Evolutionary conservation across 2,113 vertebrate genomes (phyloP).

Genomic region (Erpornis zantholeuca): DNA sequence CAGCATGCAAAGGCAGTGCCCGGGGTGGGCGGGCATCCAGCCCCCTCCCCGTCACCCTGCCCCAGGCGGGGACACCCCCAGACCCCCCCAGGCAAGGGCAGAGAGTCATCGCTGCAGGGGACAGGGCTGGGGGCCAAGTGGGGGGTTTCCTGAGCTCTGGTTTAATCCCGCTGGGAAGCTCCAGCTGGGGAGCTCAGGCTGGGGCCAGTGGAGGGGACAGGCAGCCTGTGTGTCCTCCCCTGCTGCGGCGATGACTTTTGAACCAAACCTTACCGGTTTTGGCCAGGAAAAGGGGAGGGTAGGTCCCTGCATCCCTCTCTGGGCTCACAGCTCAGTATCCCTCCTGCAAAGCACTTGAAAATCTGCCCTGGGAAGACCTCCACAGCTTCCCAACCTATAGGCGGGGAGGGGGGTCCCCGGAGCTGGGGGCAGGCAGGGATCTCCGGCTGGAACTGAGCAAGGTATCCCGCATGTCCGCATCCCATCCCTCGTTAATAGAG

Average conservation of each 20-base stretch:
- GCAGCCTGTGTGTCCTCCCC: neutral
- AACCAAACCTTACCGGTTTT: neutral
- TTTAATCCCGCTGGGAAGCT: slow-evolving; percentile 34
- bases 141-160: neutral
- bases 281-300: neutral
- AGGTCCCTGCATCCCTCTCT: neutral
- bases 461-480: neutral
- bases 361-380: neutral
- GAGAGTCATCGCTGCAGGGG: neutral
- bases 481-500: neutral
- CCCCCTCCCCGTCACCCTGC: neutral
- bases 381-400: accelerated
- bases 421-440: neutral
- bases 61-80: neutral
- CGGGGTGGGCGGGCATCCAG: neutral
- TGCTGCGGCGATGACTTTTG: neutral
- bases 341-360: accelerated
- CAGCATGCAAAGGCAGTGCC: slow-evolving; percentile 27
- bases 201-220: neutral
- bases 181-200: neutral
- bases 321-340: neutral
- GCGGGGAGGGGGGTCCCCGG: neutral
- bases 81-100: neutral
- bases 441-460: neutral
- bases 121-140: neutral